Evolutionary conservation across 2,113 vertebrate genomes (phyloP).

Genomic region (Bubalus kerabau): DNA sequence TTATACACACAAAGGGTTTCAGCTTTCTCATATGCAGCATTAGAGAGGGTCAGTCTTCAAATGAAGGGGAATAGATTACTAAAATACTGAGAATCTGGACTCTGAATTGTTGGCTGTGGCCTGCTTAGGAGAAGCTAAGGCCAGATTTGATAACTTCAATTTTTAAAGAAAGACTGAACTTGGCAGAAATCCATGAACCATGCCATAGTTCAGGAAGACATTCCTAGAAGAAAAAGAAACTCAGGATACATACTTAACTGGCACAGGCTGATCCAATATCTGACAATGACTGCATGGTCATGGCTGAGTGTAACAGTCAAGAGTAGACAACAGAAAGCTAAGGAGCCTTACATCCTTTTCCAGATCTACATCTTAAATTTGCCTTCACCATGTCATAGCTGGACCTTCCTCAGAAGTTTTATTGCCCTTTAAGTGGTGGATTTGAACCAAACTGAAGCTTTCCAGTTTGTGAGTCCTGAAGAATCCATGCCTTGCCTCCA

Average conservation of each 20-base stretch:
- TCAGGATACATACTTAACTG: background rate
- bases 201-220: background rate
- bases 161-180: background rate
- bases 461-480: background rate
- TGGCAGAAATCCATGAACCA: background rate
- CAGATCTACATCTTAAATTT: background rate
- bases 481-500: background rate
- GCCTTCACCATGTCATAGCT: background rate
- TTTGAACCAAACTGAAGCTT: background rate
- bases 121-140: background rate
- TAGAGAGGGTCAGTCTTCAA: background rate
- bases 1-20: background rate
- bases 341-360: background rate
- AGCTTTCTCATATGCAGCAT: background rate
- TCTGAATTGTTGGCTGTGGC: background rate
- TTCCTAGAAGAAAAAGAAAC: constrained; percentile 3
- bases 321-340: background rate
- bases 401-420: background rate
- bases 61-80: background rate
- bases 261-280: background rate
- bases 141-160: background rate
- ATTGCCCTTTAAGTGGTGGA: background rate
- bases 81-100: background rate
- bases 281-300: background rate
- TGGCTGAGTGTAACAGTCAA: background rate